A percentile compares a stretch with the other conserved stretches of the same genome.
phyloP scores from a whole-genome alignment of 2,113 vertebrate species.

The Fregata magnificens region DNA sequence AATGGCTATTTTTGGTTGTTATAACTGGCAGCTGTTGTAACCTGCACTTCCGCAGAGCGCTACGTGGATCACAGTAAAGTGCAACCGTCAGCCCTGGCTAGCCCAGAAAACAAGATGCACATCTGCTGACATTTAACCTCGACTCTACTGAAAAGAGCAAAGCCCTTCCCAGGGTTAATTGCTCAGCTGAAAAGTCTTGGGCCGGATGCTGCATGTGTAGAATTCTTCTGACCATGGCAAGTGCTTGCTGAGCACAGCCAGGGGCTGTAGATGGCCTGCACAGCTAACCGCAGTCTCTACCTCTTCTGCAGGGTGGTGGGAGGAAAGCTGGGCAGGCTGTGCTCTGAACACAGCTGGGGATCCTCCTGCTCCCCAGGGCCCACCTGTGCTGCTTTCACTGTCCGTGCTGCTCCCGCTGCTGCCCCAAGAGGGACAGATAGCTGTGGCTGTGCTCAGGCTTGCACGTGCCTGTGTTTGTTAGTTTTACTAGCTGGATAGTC shows the following conservation, averaged over 20 bases:
- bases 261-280: background rate
- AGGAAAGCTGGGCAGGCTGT: background rate
- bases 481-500: background rate
- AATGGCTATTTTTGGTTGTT: background rate
- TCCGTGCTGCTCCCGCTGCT: background rate
- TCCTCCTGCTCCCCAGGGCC: background rate
- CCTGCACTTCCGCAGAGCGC: background rate
- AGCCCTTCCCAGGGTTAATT: background rate
- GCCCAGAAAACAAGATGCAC: background rate
- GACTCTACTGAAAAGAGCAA: background rate
- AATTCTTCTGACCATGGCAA: background rate
- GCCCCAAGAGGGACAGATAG: rapidly evolving
- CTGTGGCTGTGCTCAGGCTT: background rate
- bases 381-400: rapidly evolving
- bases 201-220: background rate
- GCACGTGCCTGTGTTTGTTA: rapidly evolving
- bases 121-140: background rate
- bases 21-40: background rate
- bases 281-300: rapidly evolving
- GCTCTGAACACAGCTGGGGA: background rate
- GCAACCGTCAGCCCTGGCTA: background rate
- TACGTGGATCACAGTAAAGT: background rate
- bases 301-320: background rate
- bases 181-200: background rate
- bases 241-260: rapidly evolving